These are phyloP conservation scores for Sebastes glaucus DNA, from an alignment of 2,797 vertebrate genomes.

Conservation along the genomic window DNA sequence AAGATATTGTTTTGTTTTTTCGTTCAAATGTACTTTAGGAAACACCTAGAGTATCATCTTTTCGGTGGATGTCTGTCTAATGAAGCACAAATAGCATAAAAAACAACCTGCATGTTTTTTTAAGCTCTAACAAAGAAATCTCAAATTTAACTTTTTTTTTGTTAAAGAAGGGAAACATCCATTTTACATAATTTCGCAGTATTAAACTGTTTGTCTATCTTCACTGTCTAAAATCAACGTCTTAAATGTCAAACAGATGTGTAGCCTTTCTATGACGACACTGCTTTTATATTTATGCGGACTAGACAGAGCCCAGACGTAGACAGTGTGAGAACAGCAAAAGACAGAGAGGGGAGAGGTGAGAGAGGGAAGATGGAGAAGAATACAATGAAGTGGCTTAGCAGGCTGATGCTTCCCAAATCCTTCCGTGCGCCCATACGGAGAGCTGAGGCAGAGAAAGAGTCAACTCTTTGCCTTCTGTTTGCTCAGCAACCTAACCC, in stretches of 20 bases:
- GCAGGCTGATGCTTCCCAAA: conserved; percentile 73
- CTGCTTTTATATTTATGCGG: conserved; percentile 32
- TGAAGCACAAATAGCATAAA: background rate
- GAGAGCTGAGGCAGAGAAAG: conserved; percentile 61
- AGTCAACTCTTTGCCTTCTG: conserved; percentile 74
- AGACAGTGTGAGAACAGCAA: conserved; percentile 66
- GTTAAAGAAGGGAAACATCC: background rate
- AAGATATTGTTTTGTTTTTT: background rate
- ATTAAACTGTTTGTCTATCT: background rate
- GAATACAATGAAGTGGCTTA: conserved; percentile 86
- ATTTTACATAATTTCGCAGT: background rate
- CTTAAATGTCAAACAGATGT: conserved; percentile 25
- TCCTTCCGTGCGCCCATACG: conserved; percentile 71
- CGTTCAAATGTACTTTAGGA: background rate
- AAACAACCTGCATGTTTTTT: background rate
- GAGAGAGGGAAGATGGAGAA: conserved; percentile 72
- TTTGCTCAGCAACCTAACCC: conserved; percentile 77
- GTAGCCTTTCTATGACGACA: conserved; percentile 15
- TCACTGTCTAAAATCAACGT: background rate
- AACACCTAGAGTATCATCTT: background rate
- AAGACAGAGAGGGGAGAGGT: conserved; percentile 68
- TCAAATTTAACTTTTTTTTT: background rate
- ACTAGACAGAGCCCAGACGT: conserved; percentile 41
- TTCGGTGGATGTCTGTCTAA: background rate
- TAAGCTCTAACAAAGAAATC: background rate